A percentile compares a stretch with the other conserved stretches of the same genome.
These are phyloP conservation scores for Amiota mariae DNA, from an alignment of 2,888 invertebrate species.

Conservation along the genomic window DNA sequence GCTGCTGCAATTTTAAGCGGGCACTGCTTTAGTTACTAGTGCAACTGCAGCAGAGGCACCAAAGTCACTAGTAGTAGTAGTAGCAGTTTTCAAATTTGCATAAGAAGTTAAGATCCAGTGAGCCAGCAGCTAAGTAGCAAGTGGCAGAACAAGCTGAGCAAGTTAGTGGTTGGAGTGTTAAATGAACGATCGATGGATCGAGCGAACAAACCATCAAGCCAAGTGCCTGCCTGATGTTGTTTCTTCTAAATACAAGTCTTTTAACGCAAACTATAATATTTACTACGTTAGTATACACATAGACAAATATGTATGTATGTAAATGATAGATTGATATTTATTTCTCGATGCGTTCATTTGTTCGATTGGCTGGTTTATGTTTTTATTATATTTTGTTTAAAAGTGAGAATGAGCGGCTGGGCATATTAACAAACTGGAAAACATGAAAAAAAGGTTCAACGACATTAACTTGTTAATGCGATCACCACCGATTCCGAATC, in stretches of 20 bases:
- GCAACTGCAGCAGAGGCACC: not conserved
- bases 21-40: conserved; percentile 28
- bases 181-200: not conserved
- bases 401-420: not conserved
- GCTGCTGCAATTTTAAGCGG: conserved; percentile 39
- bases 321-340: too few relatives aligned
- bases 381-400: not conserved
- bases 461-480: conserved; percentile 16
- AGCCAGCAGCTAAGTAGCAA: not conserved
- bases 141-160: conserved; percentile 17
- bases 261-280: too few relatives aligned
- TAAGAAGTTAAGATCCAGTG: conserved; percentile 7
- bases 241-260: conserved; percentile 22
- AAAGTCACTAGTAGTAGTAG: too few relatives aligned
- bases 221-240: not conserved
- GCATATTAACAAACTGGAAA: not conserved
- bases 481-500: not conserved
- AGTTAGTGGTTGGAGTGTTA: not conserved
- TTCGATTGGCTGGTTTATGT: conserved; percentile 3
- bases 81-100: not conserved
- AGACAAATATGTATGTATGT: too few relatives aligned
- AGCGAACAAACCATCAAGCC: not conserved
- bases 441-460: not conserved
- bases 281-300: too few relatives aligned
- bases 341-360: conserved; percentile 6